Conservation (phyloP, 2,797 vertebrate species). For the Pempheris klunzingeri region DNA sequence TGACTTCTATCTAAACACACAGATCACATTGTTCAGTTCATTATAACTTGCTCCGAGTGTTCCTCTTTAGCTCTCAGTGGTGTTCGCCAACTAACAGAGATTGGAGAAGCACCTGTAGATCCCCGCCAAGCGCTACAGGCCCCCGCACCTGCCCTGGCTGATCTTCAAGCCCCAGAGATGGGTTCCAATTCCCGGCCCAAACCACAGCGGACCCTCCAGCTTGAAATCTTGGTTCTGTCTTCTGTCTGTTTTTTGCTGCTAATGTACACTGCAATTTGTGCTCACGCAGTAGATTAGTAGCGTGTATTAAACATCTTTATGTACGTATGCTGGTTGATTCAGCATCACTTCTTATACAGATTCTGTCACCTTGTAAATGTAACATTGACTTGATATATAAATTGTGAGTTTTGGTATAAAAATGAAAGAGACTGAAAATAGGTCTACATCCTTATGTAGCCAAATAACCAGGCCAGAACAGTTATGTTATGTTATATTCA, state of each 20-base stretch:
- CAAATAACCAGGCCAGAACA: too few species aligned
- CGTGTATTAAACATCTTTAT: too few species aligned
- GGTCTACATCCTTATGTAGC: too few species aligned
- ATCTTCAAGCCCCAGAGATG: constrained; percentile 7
- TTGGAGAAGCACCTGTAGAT: constrained; percentile 1
- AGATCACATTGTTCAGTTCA: constrained; percentile 21
- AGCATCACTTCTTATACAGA: too few species aligned
- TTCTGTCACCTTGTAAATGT: too few species aligned
- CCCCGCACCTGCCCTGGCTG: constrained; percentile 21
- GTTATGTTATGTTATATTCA: too few species aligned
- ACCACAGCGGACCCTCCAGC: constrained; percentile 1
- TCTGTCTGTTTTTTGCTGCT: neutral
- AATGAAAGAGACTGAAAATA: too few species aligned
- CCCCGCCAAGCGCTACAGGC: neutral
- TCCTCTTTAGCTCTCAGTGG: neutral
- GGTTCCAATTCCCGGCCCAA: neutral
- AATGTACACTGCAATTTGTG: neutral
- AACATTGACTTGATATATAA: too few species aligned
- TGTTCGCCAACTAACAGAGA: neutral
- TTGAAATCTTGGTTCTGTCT: neutral
- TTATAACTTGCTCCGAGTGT: neutral
- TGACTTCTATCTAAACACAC: neutral
- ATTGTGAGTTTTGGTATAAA: too few species aligned
- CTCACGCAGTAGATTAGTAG: too few species aligned
- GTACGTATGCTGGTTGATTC: too few species aligned